Evolutionary conservation across 2,113 vertebrate species (phyloP).

Genomic region (Cinclus mexicanus): DNA sequence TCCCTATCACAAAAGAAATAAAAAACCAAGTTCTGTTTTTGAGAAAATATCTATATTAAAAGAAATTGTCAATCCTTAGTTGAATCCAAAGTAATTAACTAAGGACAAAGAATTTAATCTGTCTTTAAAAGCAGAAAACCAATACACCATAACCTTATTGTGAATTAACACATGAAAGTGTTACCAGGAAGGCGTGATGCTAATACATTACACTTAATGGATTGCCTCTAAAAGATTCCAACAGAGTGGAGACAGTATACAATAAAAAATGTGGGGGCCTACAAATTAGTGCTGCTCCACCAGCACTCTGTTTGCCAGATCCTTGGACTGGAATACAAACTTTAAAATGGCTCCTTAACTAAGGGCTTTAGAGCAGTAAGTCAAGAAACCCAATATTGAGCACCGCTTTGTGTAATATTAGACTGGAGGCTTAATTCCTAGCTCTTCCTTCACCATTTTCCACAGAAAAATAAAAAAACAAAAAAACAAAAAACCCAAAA

Average conservation of each 20-base stretch:
- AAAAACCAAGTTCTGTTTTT: neutral
- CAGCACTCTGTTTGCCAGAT: neutral
- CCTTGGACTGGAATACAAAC: neutral
- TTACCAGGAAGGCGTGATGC: neutral
- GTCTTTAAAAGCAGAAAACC: neutral
- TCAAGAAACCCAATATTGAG: accelerated
- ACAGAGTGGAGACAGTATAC: neutral
- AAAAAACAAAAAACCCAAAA: neutral
- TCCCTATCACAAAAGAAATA: neutral
- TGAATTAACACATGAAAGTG: neutral
- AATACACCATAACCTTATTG: neutral
- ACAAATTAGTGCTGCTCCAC: neutral
- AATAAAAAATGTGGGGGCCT: neutral
- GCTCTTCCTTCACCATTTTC: neutral
- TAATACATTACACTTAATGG: neutral
- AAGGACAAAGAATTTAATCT: neutral
- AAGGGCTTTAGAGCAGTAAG: neutral
- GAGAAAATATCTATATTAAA: neutral
- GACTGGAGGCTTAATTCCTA: neutral
- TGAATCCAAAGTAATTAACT: neutral
- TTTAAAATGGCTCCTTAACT: neutral
- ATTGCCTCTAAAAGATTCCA: neutral
- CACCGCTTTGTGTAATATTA: neutral
- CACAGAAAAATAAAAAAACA: neutral
- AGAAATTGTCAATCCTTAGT: neutral